These are phyloP conservation scores for Hydropsyche betteni DNA, from an alignment of 2,888 invertebrate genomes.

Conservation along the genomic window DNA sequence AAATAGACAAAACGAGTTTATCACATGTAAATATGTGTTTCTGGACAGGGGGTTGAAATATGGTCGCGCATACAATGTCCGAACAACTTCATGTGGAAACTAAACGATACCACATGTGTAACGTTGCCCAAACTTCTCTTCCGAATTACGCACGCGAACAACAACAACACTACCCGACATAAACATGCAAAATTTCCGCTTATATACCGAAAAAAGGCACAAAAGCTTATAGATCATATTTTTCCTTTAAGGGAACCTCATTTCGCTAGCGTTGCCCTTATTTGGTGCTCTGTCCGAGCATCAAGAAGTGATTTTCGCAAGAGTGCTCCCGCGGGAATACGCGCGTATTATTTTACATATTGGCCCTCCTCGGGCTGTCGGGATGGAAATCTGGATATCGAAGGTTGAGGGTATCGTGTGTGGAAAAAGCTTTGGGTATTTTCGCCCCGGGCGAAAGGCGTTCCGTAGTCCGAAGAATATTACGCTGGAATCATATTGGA, in stretches of 20 bases:
- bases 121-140: conserved; percentile 40
- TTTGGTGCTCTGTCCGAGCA: conserved; percentile 9
- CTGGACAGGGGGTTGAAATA: conserved; percentile 45
- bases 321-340: conserved; percentile 47
- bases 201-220: conserved; percentile 6
- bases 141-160: conserved; percentile 28
- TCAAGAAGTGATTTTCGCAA: conserved; percentile 50
- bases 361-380: conserved; percentile 34
- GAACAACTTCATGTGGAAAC: conserved; percentile 36
- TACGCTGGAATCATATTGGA: conserved; percentile 44
- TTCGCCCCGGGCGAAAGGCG: conserved; percentile 26
- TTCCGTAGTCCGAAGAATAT: conserved; percentile 33
- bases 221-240: conserved; percentile 32
- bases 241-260: conserved; percentile 9
- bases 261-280: conserved; percentile 6
- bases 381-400: no score
- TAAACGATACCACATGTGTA: conserved; percentile 47
- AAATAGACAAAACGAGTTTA: conserved; percentile 30
- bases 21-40: conserved; percentile 45
- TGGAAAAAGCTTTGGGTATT: not conserved
- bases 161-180: not conserved
- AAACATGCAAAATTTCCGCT: conserved; percentile 39
- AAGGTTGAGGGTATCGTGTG: not conserved
- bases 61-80: conserved; percentile 34
- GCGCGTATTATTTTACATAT: conserved; percentile 51